phyloP scores from a whole-genome alignment of 2,113 vertebrate species.

The Taurulus bubalis region DNA sequence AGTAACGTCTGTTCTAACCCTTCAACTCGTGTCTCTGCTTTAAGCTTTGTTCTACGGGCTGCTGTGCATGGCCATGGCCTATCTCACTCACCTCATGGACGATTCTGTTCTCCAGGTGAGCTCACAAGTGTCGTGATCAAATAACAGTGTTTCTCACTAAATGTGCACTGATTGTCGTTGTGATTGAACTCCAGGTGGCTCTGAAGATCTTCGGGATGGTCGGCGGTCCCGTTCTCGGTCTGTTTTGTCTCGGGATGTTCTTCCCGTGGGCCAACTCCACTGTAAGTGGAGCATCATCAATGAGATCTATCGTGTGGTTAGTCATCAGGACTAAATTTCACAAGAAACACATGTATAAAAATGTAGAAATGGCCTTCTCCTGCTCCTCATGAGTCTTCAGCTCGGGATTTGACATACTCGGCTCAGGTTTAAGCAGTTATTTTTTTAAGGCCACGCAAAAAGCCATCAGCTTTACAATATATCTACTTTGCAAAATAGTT shows the following conservation, averaged over 20 bases:
- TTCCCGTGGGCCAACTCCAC: slow-evolving; percentile 91
- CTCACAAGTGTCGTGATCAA: rapidly evolving
- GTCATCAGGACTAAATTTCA: too few relatives aligned
- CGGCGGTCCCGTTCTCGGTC: slow-evolving; percentile 90
- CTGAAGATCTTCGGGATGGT: slow-evolving; percentile 97
- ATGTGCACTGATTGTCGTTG: neutral
- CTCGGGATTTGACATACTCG: neutral
- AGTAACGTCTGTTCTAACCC: neutral
- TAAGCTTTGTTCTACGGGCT: slow-evolving; percentile 91
- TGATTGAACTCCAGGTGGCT: slow-evolving; percentile 84
- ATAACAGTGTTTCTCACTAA: neutral
- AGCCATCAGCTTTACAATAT: neutral
- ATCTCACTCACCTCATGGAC: slow-evolving; percentile 90
- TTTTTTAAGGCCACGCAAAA: neutral
- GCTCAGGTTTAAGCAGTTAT: neutral
- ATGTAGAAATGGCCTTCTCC: neutral
- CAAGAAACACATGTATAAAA: neutral
- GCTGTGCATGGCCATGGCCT: slow-evolving; percentile 94
- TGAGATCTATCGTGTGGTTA: neutral
- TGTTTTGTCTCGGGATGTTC: slow-evolving; percentile 96
- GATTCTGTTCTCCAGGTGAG: slow-evolving; percentile 89
- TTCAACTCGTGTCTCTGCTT: slow-evolving; percentile 16
- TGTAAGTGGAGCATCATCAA: slow-evolving; percentile 79
- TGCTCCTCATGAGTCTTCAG: neutral
- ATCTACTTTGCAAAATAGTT: neutral